phyloP scores from a whole-genome alignment of 2,888 invertebrate species.

The Graphium colonna region DNA sequence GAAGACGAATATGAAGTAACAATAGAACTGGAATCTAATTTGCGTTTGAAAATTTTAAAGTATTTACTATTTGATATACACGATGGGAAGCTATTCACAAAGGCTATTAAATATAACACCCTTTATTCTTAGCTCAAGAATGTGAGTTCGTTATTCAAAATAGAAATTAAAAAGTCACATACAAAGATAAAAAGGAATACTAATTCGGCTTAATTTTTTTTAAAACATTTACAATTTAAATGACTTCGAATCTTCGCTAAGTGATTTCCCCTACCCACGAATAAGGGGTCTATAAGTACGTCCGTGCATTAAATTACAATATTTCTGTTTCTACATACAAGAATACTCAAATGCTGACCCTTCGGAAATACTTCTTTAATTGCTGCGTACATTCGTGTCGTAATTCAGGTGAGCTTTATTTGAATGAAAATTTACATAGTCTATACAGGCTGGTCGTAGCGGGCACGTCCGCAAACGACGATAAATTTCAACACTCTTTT shows the following conservation, averaged over 20 bases:
- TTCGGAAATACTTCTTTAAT: slow-evolving; percentile 49
- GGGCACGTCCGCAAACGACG: slow-evolving; percentile 1
- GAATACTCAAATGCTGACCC: slow-evolving; percentile 27
- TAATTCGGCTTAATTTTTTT: too few species aligned
- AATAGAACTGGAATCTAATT: too few species aligned
- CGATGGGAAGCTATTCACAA: too few species aligned
- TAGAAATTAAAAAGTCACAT: too few species aligned
- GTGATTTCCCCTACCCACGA: background rate
- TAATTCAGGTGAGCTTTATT: slow-evolving; percentile 60
- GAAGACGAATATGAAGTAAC: too few species aligned
- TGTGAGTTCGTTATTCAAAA: too few species aligned
- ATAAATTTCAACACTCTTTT: slow-evolving; percentile 16
- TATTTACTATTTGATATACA: too few species aligned
- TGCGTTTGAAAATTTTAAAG: too few species aligned
- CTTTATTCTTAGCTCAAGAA: too few species aligned
- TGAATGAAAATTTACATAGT: slow-evolving; percentile 54
- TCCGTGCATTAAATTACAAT: slow-evolving; percentile 21
- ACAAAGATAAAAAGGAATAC: too few species aligned
- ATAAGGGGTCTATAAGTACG: background rate
- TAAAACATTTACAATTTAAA: too few species aligned
- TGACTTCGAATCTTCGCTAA: background rate
- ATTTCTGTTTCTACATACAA: slow-evolving; percentile 8
- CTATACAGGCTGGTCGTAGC: slow-evolving; percentile 20
- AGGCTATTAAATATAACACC: too few species aligned
- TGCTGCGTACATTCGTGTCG: slow-evolving; percentile 52